A percentile compares a stretch with the other conserved stretches of the same genome.
Evolutionary conservation across 2,888 invertebrate genomes (phyloP).

Genomic region (Thyatira batis): DNA sequence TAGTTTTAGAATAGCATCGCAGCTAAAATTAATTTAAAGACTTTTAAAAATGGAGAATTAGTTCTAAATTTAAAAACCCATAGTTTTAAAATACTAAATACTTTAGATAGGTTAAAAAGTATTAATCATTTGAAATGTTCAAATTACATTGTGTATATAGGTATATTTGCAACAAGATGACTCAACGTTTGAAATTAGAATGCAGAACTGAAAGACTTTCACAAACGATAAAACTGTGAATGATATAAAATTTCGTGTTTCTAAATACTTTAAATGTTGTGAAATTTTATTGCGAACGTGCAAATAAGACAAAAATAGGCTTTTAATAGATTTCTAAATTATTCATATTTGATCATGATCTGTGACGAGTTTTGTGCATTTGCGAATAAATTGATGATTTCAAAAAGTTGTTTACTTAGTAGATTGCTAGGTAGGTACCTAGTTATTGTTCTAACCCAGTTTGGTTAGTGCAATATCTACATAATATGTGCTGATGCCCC

Average conservation of each 20-base stretch:
- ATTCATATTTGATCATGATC: constrained; percentile 3
- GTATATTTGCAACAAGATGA: no score
- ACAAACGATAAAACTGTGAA: background rate
- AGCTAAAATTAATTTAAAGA: no score
- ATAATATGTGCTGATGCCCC: constrained; percentile 11
- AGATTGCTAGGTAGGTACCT: constrained; percentile 26
- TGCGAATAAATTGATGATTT: background rate
- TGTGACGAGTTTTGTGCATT: constrained; percentile 7
- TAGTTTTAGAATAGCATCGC: no score
- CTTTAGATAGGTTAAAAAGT: no score
- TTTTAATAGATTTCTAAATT: background rate
- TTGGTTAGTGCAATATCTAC: constrained; percentile 42
- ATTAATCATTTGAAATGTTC: no score
- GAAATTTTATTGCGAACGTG: background rate
- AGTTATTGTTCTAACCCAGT: constrained; percentile 56
- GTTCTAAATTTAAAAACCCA: no score
- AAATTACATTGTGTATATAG: no score
- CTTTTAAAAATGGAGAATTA: no score
- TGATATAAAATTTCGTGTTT: background rate
- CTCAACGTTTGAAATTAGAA: background rate
- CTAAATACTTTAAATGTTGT: no score
- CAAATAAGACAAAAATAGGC: background rate
- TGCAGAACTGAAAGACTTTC: background rate
- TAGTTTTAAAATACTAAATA: no score
- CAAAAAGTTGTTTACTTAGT: constrained; percentile 29